Evolutionary conservation across 2,113 vertebrate species (phyloP), one percentile per base, ranked within the genome.

Genomic region (Nasalis larvatus): DNA sequence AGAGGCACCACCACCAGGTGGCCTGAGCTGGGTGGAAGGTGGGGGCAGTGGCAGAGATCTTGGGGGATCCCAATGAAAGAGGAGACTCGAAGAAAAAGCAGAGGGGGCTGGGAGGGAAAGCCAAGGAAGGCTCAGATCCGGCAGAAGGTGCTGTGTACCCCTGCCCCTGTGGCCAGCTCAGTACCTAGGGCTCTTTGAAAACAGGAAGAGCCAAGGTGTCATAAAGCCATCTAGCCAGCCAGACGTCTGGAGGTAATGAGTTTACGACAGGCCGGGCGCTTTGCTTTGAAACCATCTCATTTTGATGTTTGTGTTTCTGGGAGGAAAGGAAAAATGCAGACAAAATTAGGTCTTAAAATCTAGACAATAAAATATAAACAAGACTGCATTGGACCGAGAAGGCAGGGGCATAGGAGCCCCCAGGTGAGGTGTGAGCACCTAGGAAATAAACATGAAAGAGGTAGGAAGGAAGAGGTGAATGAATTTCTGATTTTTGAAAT

Each of bases 211-310:
- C 96, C 97, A 88, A 94, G 99, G 99, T 99, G 99, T 99, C 99
- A 99, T 99, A 99, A 99, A 99, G 98, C 99, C 98, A 99, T 99
- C 99, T 98, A 99, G 99, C 98, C 98, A 99, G 98, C 99, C 99
- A 99, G 99, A 99, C 99, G 99, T 99, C 99, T 99, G 99, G 99
- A 99, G 99, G 99, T 99, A 99, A 99, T 99, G 99, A 99, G 98
- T 99, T 99, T 99, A 99, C 99, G 98, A 99, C 98, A 97, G 98
- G 99, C 99, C 99, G 99, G 99, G 99, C 98, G 98, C 98, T 99
- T 99, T 98, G 99, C 99, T 99, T 99, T 99, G 99, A 99, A 99
- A 99, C 98, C 83, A 97, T 97, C 99, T 99, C 99, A 99, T 99
- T 99, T 99, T 98, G 99, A 99, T 99, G 99, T 99, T 99, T 99